Evolutionary conservation across 2,797 vertebrate genomes (phyloP).

Genomic region (Anableps anableps): DNA sequence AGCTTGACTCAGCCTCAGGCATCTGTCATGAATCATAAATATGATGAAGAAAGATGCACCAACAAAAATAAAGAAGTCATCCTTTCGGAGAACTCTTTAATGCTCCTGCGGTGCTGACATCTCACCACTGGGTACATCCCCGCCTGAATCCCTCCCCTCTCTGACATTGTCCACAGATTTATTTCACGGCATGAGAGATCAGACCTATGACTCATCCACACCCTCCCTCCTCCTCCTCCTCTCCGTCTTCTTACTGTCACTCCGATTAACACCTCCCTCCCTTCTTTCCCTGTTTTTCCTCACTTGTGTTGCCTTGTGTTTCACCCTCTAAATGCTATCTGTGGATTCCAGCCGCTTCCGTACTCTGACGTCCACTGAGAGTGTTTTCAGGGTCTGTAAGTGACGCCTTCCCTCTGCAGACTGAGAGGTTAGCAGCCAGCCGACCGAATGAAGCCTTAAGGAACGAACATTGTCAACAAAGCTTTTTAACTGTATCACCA

Average conservation of each 20-base stretch:
- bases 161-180: conserved; percentile 60
- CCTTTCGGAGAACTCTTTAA: conserved; percentile 9
- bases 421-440: conserved; percentile 29
- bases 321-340: conserved; percentile 29
- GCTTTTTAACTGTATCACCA: conserved; percentile 16
- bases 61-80: conserved; percentile 32
- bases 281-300: conserved; percentile 19
- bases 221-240: conserved; percentile 39
- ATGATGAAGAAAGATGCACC: conserved; percentile 20
- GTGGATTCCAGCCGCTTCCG: conserved; percentile 37
- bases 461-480: conserved; percentile 34
- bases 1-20: conserved; percentile 16
- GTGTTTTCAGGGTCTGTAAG: conserved; percentile 1
- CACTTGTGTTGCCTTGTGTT: conserved; percentile 8
- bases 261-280: conserved; percentile 45
- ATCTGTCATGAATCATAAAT: conserved; percentile 4
- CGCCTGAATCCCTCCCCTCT: conserved; percentile 2
- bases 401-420: conserved; percentile 29
- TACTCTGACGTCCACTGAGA: conserved; percentile 47
- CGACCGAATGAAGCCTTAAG: conserved; percentile 44
- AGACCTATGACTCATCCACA: conserved; percentile 78
- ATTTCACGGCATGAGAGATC: conserved; percentile 73
- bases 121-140: not conserved
- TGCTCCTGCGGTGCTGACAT: conserved; percentile 32
- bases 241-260: conserved; percentile 27